Percentiles rank a stretch among this genome's conserved stretches.
Conservation (phyloP, 2,113 vertebrate genomes). For the Toxostoma redivivum region DNA sequence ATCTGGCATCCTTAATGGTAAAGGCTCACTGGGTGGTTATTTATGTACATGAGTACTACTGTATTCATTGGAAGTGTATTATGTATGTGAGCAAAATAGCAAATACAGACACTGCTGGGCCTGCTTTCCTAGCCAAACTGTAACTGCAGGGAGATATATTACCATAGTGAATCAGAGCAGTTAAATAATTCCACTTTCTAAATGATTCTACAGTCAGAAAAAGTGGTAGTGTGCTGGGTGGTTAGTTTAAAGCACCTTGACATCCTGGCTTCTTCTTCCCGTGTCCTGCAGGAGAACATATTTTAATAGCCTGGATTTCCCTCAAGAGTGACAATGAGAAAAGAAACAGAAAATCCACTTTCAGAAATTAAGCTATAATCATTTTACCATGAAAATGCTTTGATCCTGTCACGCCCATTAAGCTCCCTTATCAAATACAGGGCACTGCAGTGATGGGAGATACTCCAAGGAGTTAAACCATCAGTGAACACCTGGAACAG, state of each 20-base stretch:
- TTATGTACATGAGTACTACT: neutral
- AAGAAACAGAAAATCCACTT: slow-evolving; percentile 22
- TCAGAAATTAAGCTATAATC: slow-evolving; percentile 39
- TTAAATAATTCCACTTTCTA: neutral
- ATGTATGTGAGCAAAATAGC: neutral
- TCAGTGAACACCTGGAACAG: slow-evolving; percentile 62
- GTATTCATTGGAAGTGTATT: neutral
- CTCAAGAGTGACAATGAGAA: neutral
- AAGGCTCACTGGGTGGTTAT: too few species aligned
- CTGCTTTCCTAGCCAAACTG: neutral
- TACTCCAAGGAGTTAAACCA: neutral
- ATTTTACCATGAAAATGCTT: slow-evolving; percentile 21
- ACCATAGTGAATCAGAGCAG: neutral
- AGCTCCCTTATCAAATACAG: slow-evolving; percentile 18
- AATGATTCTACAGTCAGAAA: neutral
- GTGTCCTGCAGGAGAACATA: neutral
- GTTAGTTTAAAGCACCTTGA: neutral
- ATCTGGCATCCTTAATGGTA: neutral
- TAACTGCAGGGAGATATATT: neutral
- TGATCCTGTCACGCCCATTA: slow-evolving; percentile 52
- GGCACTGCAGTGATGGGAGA: neutral
- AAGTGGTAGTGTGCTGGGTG: neutral
- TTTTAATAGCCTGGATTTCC: neutral
- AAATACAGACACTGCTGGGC: neutral
- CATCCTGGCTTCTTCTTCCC: neutral